Base-by-base conservation (phyloP, 2,113 vertebrate species). In the Elephas maximus region DNA sequence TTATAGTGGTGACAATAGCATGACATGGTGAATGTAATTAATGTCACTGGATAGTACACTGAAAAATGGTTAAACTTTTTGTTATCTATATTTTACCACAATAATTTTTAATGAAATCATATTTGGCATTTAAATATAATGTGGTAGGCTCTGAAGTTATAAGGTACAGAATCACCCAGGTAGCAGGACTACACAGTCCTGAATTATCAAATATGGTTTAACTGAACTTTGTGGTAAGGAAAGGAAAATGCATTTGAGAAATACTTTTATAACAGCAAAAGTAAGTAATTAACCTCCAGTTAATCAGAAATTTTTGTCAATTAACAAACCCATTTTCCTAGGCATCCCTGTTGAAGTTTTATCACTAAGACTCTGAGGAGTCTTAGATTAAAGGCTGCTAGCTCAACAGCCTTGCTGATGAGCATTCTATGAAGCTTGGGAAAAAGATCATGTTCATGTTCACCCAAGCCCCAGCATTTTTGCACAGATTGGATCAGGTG, bases 221-320 rank as follows among this genome's bases (percentile, higher is more conserved):
- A 90, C 12, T 82, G 76, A 26, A 53, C 81, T 63, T 90, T 94
- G 44, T 48, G 24, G 44, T 81, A 90, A 71, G 62, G 60, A 85
- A 89, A 90, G 10, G 26, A 78, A 93, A 85, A 93, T 41, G 15
- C 20, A 83, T 73, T 85, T 94, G 60, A 92, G 57, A 86, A 90
- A 71, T 81, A 81, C 63, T 93, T 84, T 82, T 41, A 17, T 73
- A 86, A 60, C 45, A 84, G 62, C 24, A 90, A 76, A 92, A 92
- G 33, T 80, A 85, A 77, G 62, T 76, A 69, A 88, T 91, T 78
- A 92, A 53, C 8, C 8, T 67, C 86, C 53, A 17, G 53, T 92
- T 91, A 80, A 44, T 90, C 28, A 88, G 30, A 78, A 90, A 78
- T 48, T 87, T 24, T 69, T 44, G 8, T 83, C 87, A 53, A 76